phyloP scores from a whole-genome alignment of 2,797 vertebrate species.

The Gymnopithys bicolor region DNA sequence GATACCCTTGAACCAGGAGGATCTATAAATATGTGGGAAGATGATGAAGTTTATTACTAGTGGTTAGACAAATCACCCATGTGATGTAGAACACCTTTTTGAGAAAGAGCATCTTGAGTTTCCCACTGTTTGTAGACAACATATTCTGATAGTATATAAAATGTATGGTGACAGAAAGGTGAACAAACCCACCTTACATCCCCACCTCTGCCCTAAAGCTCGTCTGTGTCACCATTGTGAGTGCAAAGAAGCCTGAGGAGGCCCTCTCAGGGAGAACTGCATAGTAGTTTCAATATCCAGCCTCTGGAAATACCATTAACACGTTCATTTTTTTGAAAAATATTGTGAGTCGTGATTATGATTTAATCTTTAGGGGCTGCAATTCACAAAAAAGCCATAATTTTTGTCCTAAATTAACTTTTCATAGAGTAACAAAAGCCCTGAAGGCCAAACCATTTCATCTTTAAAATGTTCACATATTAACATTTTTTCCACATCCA shows the following conservation, averaged over 20 bases:
- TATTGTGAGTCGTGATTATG: background rate
- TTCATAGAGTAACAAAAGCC: conserved; percentile 56
- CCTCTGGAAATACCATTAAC: background rate
- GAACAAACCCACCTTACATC: background rate
- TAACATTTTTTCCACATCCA: conserved; percentile 51
- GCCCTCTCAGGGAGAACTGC: background rate
- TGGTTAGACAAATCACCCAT: background rate
- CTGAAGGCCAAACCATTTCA: conserved; percentile 37
- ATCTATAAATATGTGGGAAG: background rate
- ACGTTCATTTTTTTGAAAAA: conserved; percentile 13
- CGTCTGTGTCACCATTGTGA: background rate
- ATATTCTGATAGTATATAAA: background rate
- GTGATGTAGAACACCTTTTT: background rate
- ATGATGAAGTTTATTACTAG: background rate
- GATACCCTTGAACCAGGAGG: background rate
- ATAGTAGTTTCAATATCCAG: background rate
- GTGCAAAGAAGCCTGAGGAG: background rate
- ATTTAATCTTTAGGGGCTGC: conserved; percentile 12
- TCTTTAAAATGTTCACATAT: conserved; percentile 53
- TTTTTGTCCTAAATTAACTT: conserved; percentile 63
- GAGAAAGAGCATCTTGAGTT: background rate
- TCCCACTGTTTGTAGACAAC: background rate
- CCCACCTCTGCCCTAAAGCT: background rate
- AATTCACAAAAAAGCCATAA: background rate
- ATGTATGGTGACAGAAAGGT: background rate